Percentiles rank a stretch among this genome's conserved stretches.
Evolutionary conservation across 2,888 invertebrate genomes (phyloP).

Genomic region (Eudasyphora cyanicolor): DNA sequence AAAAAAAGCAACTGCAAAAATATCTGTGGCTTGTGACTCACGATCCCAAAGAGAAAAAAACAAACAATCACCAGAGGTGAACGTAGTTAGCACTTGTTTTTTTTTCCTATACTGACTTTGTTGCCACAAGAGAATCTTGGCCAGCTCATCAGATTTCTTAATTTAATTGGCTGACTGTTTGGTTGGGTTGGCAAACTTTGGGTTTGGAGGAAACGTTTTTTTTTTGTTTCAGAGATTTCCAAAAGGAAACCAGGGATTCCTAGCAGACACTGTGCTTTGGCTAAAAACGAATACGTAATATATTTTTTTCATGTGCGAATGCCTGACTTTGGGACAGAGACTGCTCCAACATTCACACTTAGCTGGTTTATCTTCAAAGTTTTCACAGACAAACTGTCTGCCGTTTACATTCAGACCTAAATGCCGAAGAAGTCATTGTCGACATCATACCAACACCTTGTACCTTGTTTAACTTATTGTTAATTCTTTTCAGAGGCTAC

Average conservation of each 20-base stretch:
- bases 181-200: conserved; percentile 32
- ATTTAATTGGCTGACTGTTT: conserved; percentile 74
- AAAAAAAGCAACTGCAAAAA: conserved; percentile 16
- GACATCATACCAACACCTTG: conserved; percentile 66
- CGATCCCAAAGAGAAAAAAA: conserved; percentile 38
- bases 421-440: conserved; percentile 52
- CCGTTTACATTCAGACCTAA: conserved; percentile 20
- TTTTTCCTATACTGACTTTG: not conserved
- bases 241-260: conserved; percentile 16
- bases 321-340: conserved; percentile 37
- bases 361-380: conserved; percentile 38
- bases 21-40: conserved; percentile 65
- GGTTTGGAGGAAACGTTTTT: conserved; percentile 57
- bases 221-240: not conserved
- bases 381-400: conserved; percentile 65
- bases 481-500: conserved; percentile 24
- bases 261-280: not conserved
- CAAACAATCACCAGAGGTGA: not conserved
- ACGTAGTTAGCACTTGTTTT: conserved; percentile 55
- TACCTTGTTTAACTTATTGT: conserved; percentile 66
- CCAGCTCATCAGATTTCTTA: conserved; percentile 72
- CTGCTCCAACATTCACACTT: conserved; percentile 24
- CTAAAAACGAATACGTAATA: conserved; percentile 12
- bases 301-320: conserved; percentile 16
- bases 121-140: conserved; percentile 55